Evolutionary conservation across 2,888 invertebrate species (phyloP).

Genomic region (Agriopis aurantiaria): DNA sequence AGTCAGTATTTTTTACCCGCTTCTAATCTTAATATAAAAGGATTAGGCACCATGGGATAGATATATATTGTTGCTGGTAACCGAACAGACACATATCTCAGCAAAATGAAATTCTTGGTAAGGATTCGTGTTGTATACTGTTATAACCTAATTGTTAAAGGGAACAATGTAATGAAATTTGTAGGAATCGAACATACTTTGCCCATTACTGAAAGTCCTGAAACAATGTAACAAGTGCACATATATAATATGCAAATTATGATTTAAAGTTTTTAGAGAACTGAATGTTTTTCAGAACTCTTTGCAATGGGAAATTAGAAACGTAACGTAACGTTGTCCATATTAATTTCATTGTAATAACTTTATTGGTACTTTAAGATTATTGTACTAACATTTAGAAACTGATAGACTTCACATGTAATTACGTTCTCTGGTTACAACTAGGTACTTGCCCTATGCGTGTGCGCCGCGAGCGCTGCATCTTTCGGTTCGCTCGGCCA

Average conservation of each 20-base stretch:
- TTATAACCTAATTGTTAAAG: background rate
- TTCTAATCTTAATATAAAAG: slow-evolving; percentile 59
- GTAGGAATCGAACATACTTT: background rate
- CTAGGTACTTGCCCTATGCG: slow-evolving; percentile 48
- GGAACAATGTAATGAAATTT: background rate
- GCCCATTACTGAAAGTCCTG: background rate
- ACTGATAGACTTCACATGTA: background rate
- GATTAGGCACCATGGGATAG: slow-evolving; percentile 42
- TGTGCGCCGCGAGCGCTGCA: slow-evolving; percentile 47
- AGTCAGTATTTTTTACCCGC: slow-evolving; percentile 51
- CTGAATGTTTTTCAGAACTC: too few species aligned
- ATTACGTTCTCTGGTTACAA: background rate
- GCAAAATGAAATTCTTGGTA: slow-evolving; percentile 68
- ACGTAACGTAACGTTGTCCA: too few species aligned
- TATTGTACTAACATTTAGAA: too few species aligned
- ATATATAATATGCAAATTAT: background rate
- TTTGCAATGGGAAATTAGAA: too few species aligned
- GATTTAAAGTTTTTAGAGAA: too few species aligned
- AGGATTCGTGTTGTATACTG: slow-evolving; percentile 40
- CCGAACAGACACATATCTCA: slow-evolving; percentile 59
- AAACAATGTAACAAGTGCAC: background rate
- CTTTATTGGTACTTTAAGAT: too few species aligned
- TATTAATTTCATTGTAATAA: too few species aligned
- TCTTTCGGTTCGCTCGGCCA: slow-evolving; percentile 7
- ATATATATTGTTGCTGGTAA: slow-evolving; percentile 59